phyloP scores from a whole-genome alignment of 2,113 vertebrate species.

The Ariopsis seemanni region DNA sequence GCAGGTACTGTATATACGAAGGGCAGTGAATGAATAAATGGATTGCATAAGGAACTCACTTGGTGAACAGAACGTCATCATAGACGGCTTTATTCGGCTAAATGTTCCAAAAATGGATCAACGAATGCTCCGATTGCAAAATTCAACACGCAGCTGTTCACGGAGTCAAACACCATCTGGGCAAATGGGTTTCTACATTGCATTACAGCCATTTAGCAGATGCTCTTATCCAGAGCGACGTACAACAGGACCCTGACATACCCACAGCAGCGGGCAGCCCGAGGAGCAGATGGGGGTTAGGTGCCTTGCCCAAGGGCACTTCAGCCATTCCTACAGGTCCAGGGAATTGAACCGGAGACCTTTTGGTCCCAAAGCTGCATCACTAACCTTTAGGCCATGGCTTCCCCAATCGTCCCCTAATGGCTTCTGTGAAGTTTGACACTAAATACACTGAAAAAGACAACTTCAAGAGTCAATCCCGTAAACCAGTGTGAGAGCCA shows the following conservation, averaged over 20 bases:
- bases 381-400: no score
- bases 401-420: no score
- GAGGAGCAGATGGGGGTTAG: no score
- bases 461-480: not conserved
- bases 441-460: not conserved
- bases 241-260: no score
- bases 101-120: not conserved
- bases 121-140: not conserved
- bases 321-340: no score
- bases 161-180: not conserved
- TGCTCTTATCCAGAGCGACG: no score
- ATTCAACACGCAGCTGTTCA: not conserved
- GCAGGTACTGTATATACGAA: not conserved
- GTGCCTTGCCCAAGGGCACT: no score
- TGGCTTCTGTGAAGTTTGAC: not conserved
- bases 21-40: not conserved
- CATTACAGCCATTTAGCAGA: no score
- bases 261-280: no score
- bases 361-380: no score
- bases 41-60: not conserved
- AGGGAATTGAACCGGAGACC: no score
- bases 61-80: not conserved
- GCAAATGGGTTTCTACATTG: not conserved
- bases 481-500: not conserved
- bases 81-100: not conserved